phyloP scores from a whole-genome alignment of 1,140 invertebrate genomes.

The Cyphomyrmex costatus region DNA sequence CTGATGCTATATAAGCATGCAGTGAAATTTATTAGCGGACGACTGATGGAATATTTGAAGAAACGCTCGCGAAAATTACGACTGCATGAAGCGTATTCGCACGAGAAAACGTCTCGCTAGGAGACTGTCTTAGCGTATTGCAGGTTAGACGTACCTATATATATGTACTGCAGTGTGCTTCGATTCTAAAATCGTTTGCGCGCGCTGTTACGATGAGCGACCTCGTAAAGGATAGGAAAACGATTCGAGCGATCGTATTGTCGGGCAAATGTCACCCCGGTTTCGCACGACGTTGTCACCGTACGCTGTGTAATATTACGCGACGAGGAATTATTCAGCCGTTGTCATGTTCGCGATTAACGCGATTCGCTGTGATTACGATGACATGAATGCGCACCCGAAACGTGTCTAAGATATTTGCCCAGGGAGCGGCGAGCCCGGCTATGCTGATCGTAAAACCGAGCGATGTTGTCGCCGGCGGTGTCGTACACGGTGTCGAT shows the following conservation, averaged over 20 bases:
- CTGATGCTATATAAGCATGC: constrained; percentile 14
- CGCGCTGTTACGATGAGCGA: constrained; percentile 12
- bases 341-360: constrained; percentile 47
- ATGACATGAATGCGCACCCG: neutral
- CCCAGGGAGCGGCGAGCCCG: neutral
- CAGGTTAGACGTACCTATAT: neutral
- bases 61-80: neutral
- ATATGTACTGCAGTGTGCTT: neutral
- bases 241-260: constrained; percentile 37
- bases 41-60: constrained; percentile 6
- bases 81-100: neutral
- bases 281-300: neutral
- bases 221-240: constrained; percentile 32
- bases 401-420: constrained; percentile 14
- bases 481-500: constrained; percentile 54
- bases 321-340: constrained; percentile 40
- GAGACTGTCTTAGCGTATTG: constrained; percentile 21
- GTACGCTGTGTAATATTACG: neutral
- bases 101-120: neutral
- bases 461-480: constrained; percentile 12
- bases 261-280: neutral
- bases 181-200: constrained; percentile 35
- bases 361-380: neutral
- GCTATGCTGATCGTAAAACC: constrained; percentile 41
- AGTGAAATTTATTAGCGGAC: constrained; percentile 46